These are phyloP conservation scores for Hylyphantes graminicola DNA, from an alignment of 1,140 invertebrate genomes.

Conservation along the genomic window DNA sequence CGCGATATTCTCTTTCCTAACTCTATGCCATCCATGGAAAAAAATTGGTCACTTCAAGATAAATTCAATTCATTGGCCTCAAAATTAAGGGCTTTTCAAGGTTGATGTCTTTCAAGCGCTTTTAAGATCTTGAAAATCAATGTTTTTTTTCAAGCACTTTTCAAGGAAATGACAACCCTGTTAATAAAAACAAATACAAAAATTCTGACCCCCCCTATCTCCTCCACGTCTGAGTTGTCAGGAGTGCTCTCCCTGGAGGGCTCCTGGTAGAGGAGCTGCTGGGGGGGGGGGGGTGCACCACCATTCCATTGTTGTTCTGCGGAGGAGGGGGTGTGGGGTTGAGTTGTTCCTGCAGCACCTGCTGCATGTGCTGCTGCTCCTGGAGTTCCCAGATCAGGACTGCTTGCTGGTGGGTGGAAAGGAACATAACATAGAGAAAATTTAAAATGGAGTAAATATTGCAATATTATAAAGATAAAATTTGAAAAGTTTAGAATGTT, in stretches of 20 bases:
- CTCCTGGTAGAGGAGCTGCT: not conserved
- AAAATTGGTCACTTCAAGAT: too few species aligned
- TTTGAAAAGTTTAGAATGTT: too few species aligned
- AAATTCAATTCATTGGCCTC: too few species aligned
- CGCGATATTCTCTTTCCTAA: too few species aligned
- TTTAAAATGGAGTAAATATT: not conserved
- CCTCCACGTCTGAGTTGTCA: slow-evolving; percentile 33
- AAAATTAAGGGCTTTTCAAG: too few species aligned
- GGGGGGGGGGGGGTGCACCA: not conserved
- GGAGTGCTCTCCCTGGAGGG: slow-evolving; percentile 15
- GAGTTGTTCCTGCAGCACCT: slow-evolving; percentile 61
- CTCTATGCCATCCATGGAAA: too few species aligned
- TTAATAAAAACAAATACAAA: too few species aligned
- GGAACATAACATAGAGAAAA: not conserved
- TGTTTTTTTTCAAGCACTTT: too few species aligned
- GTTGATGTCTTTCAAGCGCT: too few species aligned
- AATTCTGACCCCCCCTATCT: slow-evolving; percentile 42
- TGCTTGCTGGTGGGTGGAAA: slow-evolving; percentile 83
- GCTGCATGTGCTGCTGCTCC: slow-evolving; percentile 96
- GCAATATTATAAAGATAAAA: too few species aligned
- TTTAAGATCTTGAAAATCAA: too few species aligned
- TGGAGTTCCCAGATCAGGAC: slow-evolving; percentile 91
- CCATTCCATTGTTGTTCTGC: not conserved
- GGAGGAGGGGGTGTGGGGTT: not conserved
- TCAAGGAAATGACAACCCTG: too few species aligned